Percentiles rank a stretch among this genome's conserved stretches.
Conservation (phyloP, 2,797 vertebrate species). For the Buphagus erythrorhynchus region DNA sequence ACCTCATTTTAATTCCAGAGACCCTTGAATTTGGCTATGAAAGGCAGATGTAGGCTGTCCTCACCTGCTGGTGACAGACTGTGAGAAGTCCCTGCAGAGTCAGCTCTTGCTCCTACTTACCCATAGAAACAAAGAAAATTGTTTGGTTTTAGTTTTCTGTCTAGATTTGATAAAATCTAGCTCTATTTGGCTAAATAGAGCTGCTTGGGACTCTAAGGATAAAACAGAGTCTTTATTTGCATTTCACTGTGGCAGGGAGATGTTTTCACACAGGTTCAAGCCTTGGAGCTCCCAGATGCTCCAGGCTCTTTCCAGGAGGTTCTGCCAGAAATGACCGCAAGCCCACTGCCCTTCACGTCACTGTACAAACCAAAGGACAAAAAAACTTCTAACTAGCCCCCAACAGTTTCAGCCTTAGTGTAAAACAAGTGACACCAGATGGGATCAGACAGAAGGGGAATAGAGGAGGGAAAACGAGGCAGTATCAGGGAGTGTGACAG, state of each 20-base stretch:
- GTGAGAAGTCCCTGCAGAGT: background rate
- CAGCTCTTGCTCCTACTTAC: background rate
- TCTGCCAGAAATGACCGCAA: background rate
- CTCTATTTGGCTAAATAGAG: background rate
- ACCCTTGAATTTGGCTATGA: background rate
- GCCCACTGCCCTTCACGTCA: background rate
- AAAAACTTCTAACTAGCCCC: background rate
- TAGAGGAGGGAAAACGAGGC: background rate
- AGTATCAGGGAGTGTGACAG: constrained; percentile 7
- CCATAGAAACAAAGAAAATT: background rate
- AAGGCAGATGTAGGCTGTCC: background rate
- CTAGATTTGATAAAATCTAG: background rate
- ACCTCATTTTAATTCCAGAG: background rate
- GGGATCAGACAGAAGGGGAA: constrained; percentile 48
- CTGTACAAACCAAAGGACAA: background rate
- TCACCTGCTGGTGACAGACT: background rate
- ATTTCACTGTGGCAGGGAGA: background rate
- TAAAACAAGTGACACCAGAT: constrained; percentile 46
- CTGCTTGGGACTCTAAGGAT: background rate
- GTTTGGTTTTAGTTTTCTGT: background rate
- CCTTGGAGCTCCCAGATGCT: background rate
- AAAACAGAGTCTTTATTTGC: rapidly evolving
- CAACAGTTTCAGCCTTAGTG: background rate
- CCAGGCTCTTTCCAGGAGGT: background rate
- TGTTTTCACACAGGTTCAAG: background rate